Conservation (phyloP, 2,888 invertebrate genomes). For the Ischnura elegans region DNA sequence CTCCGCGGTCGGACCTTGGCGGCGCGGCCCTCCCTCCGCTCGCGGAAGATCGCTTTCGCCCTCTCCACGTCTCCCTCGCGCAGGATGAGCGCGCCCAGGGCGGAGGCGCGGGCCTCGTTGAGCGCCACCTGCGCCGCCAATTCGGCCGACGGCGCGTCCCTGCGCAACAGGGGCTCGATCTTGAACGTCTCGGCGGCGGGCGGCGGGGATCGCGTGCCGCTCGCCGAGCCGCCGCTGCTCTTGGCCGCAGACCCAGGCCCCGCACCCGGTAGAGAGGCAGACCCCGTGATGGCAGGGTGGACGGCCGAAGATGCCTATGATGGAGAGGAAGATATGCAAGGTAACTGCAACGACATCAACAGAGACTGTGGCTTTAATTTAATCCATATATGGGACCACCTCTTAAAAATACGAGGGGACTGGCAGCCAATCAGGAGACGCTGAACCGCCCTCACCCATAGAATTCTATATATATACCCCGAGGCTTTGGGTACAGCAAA, state of each 20-base stretch:
- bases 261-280: constrained; percentile 39
- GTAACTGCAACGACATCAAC: too few relatives aligned
- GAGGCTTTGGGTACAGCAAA: too few relatives aligned
- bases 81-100: constrained; percentile 43
- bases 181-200: constrained; percentile 71
- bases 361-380: too few relatives aligned
- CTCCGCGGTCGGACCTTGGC: not conserved
- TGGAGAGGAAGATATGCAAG: not conserved
- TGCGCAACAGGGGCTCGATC: constrained; percentile 74
- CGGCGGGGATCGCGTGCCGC: not conserved
- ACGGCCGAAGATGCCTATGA: constrained; percentile 27
- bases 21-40: constrained; percentile 13
- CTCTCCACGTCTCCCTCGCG: constrained; percentile 48
- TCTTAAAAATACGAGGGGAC: too few relatives aligned
- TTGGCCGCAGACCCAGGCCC: constrained; percentile 37
- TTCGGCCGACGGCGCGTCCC: constrained; percentile 74
- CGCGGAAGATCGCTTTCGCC: not conserved
- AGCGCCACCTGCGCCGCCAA: constrained; percentile 73
- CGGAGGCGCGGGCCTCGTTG: constrained; percentile 71
- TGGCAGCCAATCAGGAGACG: too few relatives aligned
- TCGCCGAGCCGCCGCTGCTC: not conserved
- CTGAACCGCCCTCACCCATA: too few relatives aligned
- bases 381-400: too few relatives aligned
- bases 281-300: constrained; percentile 27
- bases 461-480: too few relatives aligned